Evolutionary conservation across 2,113 vertebrate genomes (phyloP).

Genomic region (Leptobrachium leishanense): DNA sequence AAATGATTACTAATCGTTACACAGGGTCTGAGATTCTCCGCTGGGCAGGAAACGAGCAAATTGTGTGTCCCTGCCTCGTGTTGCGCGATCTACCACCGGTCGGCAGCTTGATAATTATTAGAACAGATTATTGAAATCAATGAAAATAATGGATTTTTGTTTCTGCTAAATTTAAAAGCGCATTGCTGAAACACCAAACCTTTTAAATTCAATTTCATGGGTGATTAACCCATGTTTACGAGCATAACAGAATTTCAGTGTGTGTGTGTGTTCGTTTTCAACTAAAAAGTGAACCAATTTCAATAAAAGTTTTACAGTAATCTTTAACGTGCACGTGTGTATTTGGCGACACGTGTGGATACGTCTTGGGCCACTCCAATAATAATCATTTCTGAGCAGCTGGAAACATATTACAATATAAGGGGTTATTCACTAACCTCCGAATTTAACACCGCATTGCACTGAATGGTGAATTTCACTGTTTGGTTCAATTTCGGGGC

Average conservation of each 20-base stretch:
- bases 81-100: background rate
- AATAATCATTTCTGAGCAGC: no score
- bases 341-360: no score
- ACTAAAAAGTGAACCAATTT: conserved; percentile 5
- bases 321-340: no score
- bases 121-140: conserved; percentile 44
- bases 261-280: conserved; percentile 20
- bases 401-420: no score
- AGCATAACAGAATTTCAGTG: conserved; percentile 28
- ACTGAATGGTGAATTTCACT: no score
- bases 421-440: no score
- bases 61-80: background rate
- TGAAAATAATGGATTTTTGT: conserved; percentile 42
- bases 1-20: background rate
- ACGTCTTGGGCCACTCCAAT: no score
- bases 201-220: conserved; percentile 47
- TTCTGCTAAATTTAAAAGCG: conserved; percentile 24
- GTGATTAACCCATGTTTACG: conserved; percentile 43
- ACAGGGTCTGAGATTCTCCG: background rate
- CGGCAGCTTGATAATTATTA: conserved; percentile 33
- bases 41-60: background rate
- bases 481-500: no score
- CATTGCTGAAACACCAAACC: conserved; percentile 26
- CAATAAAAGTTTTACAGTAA: conserved; percentile 4
- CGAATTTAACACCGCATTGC: no score